Evolutionary conservation across 2,797 vertebrate genomes (phyloP), one percentile per base, ranked within the genome.

Genomic region (Notoglanidium macrostoma): DNA sequence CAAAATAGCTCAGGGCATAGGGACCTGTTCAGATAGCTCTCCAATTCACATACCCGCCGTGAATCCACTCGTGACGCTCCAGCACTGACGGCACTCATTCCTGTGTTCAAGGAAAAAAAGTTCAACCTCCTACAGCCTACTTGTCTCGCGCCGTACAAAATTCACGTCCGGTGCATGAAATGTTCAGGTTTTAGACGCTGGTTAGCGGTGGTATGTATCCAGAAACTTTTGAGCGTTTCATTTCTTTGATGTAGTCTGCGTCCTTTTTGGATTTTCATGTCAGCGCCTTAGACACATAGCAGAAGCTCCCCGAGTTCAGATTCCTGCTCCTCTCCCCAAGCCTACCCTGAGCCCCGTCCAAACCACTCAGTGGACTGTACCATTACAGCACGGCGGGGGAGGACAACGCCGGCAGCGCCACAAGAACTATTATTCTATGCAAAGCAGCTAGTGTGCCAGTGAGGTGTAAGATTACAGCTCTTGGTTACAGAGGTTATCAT

Each of bases 331-430:
- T 44, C 76, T 87, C 74, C 70, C 88, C 26, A 12, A 57, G 88
- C 49, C 49, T 10, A 10, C 10, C 49, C 49, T 49, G 49, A 57
- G 82, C 54, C 46, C 82, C 84, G 61, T 51, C 81, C 85, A 44
- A 77, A 87, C 63, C 87, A 83, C 83, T 80, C 74, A 65, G 63
- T 59, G 90, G 92, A 86, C 90, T 49, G 91, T 91, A 92, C 92
- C 91, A 93, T 90, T 88, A 12, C 21, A 29, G 29, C 21, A 19
- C 29, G 9, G 67, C 55, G 54, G 85, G 87, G 32, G 23, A 9
- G 2, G 65, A 35, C 10, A 32, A 21, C 80, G 6, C 23, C 26
- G 63, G 73, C 35, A 55, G 63, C 73, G 73, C 82, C 83, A n/a
- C 21, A 10, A 21, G 14, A 63, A 4, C 19, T 46, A 54, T 2